Evolutionary conservation across 2,797 vertebrate species (phyloP).

Genomic region (Gorsachius magnificus): DNA sequence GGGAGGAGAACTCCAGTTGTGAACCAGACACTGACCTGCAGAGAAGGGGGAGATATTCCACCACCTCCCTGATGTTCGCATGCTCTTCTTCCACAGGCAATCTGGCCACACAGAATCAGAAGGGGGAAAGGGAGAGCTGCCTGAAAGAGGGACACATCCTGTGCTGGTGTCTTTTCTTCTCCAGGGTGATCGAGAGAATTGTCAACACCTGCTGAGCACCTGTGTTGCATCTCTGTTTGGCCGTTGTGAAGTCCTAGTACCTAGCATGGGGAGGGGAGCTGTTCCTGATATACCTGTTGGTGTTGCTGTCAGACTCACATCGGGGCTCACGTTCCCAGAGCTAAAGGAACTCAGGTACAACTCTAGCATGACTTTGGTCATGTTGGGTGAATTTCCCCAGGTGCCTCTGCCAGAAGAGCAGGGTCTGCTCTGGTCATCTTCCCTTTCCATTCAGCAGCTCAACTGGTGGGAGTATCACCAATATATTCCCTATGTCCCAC

Average conservation of each 20-base stretch:
- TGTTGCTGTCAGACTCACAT: background rate
- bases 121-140: background rate
- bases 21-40: background rate
- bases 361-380: background rate
- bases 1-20: background rate
- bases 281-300: background rate
- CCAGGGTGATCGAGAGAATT: background rate
- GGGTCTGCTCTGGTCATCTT: background rate
- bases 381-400: background rate
- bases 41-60: background rate
- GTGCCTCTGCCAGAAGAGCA: background rate
- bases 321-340: background rate
- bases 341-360: background rate
- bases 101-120: background rate
- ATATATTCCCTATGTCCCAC: background rate
- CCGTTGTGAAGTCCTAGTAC: background rate
- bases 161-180: background rate
- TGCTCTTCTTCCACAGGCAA: background rate
- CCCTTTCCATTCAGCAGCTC: background rate
- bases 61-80: background rate
- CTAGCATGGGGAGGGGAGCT: background rate
- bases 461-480: accelerated
- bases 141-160: background rate
- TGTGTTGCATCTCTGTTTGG: background rate
- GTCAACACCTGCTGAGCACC: background rate